Evolutionary conservation across 2,797 vertebrate genomes (phyloP).

Genomic region (Phalanger gymnotis): DNA sequence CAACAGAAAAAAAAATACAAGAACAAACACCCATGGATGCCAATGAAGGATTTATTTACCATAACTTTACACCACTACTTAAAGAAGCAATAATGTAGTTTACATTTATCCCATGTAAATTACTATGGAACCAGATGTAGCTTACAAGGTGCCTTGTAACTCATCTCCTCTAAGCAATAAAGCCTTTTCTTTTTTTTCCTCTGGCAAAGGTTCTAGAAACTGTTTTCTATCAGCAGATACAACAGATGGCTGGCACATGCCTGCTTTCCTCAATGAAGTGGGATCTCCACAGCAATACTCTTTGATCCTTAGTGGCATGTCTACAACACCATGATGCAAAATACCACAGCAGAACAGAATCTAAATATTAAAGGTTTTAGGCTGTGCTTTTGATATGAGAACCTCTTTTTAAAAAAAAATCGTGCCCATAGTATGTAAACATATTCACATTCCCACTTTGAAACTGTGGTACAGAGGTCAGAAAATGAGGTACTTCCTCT

Average conservation of each 20-base stretch:
- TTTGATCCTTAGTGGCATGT: conserved; percentile 91
- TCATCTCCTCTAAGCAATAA: conserved; percentile 88
- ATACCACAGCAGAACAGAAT: conserved; percentile 88
- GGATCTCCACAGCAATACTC: conserved; percentile 85
- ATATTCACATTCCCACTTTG: conserved; percentile 80
- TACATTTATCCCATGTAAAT: conserved; percentile 83
- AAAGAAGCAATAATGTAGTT: conserved; percentile 80
- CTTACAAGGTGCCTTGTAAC: conserved; percentile 88
- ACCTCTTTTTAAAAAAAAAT: conserved; percentile 79
- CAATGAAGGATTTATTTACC: conserved; percentile 66
- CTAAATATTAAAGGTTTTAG: conserved; percentile 87
- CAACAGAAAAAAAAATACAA: conserved; percentile 50
- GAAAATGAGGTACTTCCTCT: conserved; percentile 81
- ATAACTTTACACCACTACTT: conserved; percentile 62
- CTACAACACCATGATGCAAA: conserved; percentile 89
- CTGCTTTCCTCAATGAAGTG: conserved; percentile 86
- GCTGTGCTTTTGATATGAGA: conserved; percentile 81
- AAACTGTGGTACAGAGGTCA: conserved; percentile 79
- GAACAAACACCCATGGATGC: conserved; percentile 61
- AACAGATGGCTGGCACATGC: conserved; percentile 95
- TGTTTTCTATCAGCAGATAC: conserved; percentile 90
- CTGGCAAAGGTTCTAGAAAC: conserved; percentile 88
- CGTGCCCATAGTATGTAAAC: conserved; percentile 81
- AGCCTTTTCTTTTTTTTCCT: conserved; percentile 82
- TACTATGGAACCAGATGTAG: conserved; percentile 86